Conservation (phyloP, 2,797 vertebrate species). For the Esox masquinongy region DNA sequence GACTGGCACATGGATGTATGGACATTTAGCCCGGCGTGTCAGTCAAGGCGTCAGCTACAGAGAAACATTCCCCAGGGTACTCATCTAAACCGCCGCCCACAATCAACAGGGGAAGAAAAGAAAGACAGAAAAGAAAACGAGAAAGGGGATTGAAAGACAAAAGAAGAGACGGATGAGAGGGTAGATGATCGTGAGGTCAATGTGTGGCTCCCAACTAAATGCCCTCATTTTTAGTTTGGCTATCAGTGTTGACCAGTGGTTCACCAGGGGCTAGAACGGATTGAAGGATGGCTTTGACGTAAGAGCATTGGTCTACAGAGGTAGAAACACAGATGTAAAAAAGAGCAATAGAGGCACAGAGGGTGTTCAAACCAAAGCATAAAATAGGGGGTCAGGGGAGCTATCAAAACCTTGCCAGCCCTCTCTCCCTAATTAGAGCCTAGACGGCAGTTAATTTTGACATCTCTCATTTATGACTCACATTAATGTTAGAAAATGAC, state of each 20-base stretch:
- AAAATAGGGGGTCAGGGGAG: neutral
- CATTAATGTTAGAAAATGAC: neutral
- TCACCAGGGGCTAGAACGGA: too few species aligned
- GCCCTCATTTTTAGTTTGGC: too few species aligned
- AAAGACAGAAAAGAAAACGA: neutral
- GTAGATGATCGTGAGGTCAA: neutral
- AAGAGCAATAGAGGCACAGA: too few species aligned
- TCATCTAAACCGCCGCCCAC: neutral
- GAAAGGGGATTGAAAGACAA: neutral
- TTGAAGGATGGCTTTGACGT: too few species aligned
- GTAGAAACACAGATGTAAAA: too few species aligned
- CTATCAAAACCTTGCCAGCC: too few species aligned
- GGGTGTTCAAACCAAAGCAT: neutral
- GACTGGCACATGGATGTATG: neutral
- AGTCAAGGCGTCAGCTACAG: neutral
- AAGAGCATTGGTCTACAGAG: too few species aligned
- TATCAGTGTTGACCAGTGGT: too few species aligned
- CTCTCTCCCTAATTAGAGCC: neutral
- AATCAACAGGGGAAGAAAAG: neutral
- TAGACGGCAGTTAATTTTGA: neutral
- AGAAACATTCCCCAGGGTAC: neutral
- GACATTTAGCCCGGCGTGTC: neutral
- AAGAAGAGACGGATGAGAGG: neutral
- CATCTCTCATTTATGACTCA: conserved; percentile 1
- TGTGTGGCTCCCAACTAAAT: too few species aligned